These are phyloP conservation scores for Athetis lepigone DNA, from an alignment of 2,888 invertebrate genomes.

Conservation along the genomic window DNA sequence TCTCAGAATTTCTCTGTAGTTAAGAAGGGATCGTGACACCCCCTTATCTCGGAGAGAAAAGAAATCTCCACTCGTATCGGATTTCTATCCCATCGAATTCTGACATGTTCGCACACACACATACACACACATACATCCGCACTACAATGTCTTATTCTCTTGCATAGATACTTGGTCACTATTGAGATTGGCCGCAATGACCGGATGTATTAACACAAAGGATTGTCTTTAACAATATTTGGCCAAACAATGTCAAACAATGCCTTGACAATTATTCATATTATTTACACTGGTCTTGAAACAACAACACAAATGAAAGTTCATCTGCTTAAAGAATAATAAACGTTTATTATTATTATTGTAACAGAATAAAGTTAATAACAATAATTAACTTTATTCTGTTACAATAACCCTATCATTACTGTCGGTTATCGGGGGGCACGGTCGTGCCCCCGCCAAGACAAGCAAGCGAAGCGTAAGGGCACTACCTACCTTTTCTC, in stretches of 20 bases:
- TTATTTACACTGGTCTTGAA: not conserved
- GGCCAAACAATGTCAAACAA: not conserved
- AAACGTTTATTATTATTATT: no score
- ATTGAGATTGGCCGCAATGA: not conserved
- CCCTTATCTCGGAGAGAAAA: no score
- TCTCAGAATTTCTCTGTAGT: no score
- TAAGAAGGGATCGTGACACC: no score
- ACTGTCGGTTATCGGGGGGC: not conserved
- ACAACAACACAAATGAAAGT: not conserved
- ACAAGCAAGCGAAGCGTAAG: no score
- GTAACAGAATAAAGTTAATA: no score
- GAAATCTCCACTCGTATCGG: no score
- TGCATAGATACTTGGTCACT: not conserved
- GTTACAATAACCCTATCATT: not conserved
- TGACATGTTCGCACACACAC: not conserved
- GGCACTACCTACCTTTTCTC: not conserved
- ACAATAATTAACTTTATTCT: slow-evolving; percentile 2
- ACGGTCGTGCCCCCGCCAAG: no score
- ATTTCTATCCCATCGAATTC: no score
- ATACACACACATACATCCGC: no score
- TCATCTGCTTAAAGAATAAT: not conserved
- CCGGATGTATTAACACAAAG: not conserved
- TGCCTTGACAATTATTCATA: not conserved
- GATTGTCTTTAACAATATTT: slow-evolving; percentile 6
- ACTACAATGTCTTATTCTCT: not conserved